Evolutionary conservation across 2,113 vertebrate genomes (phyloP).

Genomic region (Hystrix brachyura): DNA sequence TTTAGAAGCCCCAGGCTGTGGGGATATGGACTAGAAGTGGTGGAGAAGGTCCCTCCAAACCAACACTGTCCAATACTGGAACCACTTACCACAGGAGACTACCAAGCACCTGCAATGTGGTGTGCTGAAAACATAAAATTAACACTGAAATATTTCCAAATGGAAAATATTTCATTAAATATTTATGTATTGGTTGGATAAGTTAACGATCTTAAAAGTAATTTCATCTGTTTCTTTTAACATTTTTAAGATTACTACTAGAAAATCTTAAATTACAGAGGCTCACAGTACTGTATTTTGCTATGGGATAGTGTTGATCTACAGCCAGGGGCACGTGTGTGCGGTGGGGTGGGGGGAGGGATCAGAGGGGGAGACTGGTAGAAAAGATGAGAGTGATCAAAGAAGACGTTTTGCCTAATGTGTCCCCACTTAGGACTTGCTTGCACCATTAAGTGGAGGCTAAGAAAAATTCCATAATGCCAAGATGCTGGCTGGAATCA

Average conservation of each 20-base stretch:
- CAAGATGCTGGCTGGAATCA: background rate
- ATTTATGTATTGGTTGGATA: constrained; percentile 35
- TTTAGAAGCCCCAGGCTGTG: background rate
- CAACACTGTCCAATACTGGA: background rate
- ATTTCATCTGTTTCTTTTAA: constrained; percentile 12
- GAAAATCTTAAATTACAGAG: background rate
- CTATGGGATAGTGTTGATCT: background rate
- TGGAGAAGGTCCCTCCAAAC: background rate
- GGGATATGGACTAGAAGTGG: background rate
- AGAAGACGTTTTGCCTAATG: background rate
- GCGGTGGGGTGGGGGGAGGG: too few species aligned
- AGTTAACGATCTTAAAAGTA: constrained; percentile 56
- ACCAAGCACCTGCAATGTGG: background rate
- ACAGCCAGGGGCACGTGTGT: background rate
- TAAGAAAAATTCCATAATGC: background rate
- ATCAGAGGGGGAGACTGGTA: background rate
- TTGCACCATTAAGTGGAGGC: background rate
- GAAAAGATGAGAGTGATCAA: background rate
- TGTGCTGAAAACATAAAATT: constrained; percentile 7
- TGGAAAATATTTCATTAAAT: constrained; percentile 14
- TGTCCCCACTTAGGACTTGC: background rate
- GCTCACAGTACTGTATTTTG: background rate
- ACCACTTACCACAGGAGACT: background rate
- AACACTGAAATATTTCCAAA: background rate
- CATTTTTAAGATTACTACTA: background rate